Evolutionary conservation across 2,797 vertebrate species (phyloP).

Genomic region (Aeoliscus strigatus): DNA sequence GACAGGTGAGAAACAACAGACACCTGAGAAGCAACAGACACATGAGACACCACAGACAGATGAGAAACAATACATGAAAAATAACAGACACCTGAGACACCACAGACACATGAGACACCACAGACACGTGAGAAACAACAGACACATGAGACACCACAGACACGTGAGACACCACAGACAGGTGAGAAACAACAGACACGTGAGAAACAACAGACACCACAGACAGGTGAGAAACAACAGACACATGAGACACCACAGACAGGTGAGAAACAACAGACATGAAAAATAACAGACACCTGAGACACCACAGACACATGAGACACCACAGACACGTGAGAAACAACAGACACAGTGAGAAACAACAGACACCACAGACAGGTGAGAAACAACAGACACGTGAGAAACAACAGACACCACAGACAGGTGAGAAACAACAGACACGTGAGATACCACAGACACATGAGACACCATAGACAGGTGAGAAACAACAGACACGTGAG

Average conservation of each 20-base stretch:
- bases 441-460: conserved; percentile 43
- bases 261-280: no score
- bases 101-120: no score
- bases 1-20: no score
- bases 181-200: no score
- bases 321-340: not conserved
- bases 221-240: not conserved
- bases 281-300: not conserved
- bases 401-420: conserved; percentile 10
- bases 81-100: not conserved
- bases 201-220: conserved; percentile 6
- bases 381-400: not conserved
- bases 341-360: conserved; percentile 41
- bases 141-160: not conserved
- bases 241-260: conserved; percentile 50
- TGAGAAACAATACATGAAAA: no score
- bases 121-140: no score
- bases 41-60: conserved; percentile 45
- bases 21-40: conserved; percentile 5
- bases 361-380: conserved; percentile 7
- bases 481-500: not conserved
- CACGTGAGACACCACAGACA: no score
- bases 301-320: conserved; percentile 51
- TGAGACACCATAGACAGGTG: no score
- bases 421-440: no score